Evolutionary conservation across 2,888 invertebrate species (phyloP), one percentile per base, ranked within the genome.

Genomic region (Tuta absoluta): DNA sequence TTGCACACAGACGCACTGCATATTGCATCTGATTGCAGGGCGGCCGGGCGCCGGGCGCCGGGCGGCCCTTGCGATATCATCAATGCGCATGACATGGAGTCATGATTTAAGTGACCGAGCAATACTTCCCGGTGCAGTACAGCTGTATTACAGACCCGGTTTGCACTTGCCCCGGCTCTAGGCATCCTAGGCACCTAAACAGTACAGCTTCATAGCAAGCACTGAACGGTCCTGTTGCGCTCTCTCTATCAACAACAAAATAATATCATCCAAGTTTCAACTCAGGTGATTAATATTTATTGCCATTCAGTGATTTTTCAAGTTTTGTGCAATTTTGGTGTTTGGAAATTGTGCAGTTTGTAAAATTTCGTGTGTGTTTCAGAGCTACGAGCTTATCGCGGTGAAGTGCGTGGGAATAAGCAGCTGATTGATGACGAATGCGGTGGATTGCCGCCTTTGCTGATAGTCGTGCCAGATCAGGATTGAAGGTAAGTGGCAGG

Each of bases 51-150:
- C 49, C 14, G 14, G 21, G 41, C 24, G 38, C 60, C 10, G 19
- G 21, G 41, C 24, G 14, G 28, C 23, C 45, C 21, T 45, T 11
- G 61, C 59, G 37, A 60, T 24, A 45, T 11, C 38, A 61, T 48
- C 61, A 61, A 61, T 61, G 61, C 61, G 61, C 61, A 61, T 61
- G 61, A 61, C 61, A 61, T 61, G 19, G 61, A 61, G 19, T 61
- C 61, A 49, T 61, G 61, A 62, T 62, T 60, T 60, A 60, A 60
- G 59, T 60, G 59, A 60, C 59, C 59, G 59, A 45, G 59, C 59
- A 60, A 60, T 60, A 60, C 59, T n/a, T 23, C 37, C 37, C 23
- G 33, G n/a, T 33, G 33, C 38, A 61, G 61, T 49, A 21, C 59
- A 59, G 28, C 61, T 28, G 49, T 28, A 49, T 48, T 61, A 49